phyloP scores from a whole-genome alignment of 2,113 vertebrate genomes.

The Malurus alboscapulatus region DNA sequence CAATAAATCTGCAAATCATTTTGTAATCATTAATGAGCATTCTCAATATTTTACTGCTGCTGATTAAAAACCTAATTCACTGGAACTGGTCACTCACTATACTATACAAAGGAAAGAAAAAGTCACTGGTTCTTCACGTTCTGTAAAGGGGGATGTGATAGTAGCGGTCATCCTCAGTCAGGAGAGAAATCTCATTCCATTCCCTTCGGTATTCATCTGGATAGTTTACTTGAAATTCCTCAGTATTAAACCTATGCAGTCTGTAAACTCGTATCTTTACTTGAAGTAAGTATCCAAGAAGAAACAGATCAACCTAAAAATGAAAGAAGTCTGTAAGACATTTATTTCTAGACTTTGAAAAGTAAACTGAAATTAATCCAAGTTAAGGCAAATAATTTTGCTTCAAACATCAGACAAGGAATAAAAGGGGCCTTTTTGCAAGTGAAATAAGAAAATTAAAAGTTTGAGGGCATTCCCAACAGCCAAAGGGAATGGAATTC shows the following conservation, averaged over 20 bases:
- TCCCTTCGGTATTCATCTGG: slow-evolving; percentile 71
- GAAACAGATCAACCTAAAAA: slow-evolving; percentile 76
- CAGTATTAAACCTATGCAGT: slow-evolving; percentile 75
- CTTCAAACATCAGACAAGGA: background rate
- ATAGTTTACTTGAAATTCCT: slow-evolving; percentile 75
- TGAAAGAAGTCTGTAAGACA: slow-evolving; percentile 3
- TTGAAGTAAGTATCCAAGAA: slow-evolving; percentile 78
- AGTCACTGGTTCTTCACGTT: background rate
- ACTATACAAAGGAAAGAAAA: background rate
- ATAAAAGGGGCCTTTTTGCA: background rate
- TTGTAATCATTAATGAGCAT: background rate
- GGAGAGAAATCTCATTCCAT: slow-evolving; percentile 76
- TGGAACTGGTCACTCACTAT: background rate
- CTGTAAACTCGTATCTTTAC: slow-evolving; percentile 79
- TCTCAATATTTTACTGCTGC: slow-evolving; percentile 3
- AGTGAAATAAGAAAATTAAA: background rate
- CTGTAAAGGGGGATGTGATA: slow-evolving; percentile 75
- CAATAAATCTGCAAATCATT: slow-evolving; percentile 2
- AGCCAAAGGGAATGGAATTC: background rate
- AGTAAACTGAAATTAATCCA: background rate
- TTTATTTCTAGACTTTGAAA: background rate
- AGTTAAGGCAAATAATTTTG: background rate
- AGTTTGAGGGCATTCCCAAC: background rate
- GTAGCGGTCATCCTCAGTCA: slow-evolving; percentile 78
- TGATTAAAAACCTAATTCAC: background rate